Evolutionary conservation across 2,888 invertebrate genomes (phyloP).

Genomic region (Eumacrocentrus americanus): DNA sequence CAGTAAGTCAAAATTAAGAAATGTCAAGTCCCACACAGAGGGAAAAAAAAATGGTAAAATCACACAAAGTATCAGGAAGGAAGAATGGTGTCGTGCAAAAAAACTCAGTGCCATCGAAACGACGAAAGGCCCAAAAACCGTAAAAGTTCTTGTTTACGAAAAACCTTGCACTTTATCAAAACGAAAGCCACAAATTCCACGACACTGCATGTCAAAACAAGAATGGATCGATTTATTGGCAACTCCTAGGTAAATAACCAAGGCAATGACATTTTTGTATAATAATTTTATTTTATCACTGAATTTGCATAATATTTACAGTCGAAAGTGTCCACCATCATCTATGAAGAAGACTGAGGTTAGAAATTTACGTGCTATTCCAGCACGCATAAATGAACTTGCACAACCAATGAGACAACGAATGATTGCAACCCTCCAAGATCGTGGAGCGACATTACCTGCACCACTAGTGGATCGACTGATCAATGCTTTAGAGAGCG

Average conservation of each 20-base stretch:
- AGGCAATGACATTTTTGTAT: too few relatives aligned
- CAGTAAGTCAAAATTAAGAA: constrained; percentile 32
- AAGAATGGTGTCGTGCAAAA: neutral
- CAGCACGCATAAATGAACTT: constrained; percentile 47
- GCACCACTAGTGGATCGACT: constrained; percentile 47
- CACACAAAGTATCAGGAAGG: constrained; percentile 17
- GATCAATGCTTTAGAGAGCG: constrained; percentile 46
- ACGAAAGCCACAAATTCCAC: constrained; percentile 39
- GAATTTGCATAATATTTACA: constrained; percentile 24
- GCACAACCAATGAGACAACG: constrained; percentile 48
- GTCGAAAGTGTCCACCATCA: constrained; percentile 45
- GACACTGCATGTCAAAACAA: constrained; percentile 48
- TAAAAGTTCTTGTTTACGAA: constrained; percentile 38
- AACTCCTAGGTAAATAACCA: constrained; percentile 44
- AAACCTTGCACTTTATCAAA: constrained; percentile 44
- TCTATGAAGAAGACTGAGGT: constrained; percentile 35
- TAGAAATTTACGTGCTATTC: constrained; percentile 38
- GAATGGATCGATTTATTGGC: constrained; percentile 49
- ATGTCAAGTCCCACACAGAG: neutral
- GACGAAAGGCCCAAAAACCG: constrained; percentile 27
- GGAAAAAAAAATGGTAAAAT: constrained; percentile 8
- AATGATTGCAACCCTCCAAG: constrained; percentile 45
- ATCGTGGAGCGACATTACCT: constrained; percentile 43
- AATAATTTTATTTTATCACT: neutral
- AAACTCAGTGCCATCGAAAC: constrained; percentile 11